These are phyloP conservation scores for Dinoponera quadriceps DNA, from an alignment of 1,140 invertebrate species.

Conservation along the genomic window DNA sequence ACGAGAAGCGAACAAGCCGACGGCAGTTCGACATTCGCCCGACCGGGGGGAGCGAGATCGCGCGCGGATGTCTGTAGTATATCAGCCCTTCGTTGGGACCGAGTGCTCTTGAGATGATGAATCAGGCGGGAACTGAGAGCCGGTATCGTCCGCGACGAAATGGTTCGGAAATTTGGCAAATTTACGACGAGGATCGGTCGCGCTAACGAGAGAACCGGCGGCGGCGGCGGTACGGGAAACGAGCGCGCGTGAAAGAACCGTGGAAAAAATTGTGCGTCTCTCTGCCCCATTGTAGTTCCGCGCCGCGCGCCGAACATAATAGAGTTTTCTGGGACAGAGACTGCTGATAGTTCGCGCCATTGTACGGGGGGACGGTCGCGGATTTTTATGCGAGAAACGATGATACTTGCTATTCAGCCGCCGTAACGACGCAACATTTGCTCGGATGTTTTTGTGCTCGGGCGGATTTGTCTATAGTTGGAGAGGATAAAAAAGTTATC, in stretches of 20 bases:
- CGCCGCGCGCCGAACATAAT: conserved; percentile 61
- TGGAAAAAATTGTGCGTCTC: conserved; percentile 55
- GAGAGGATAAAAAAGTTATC: conserved; percentile 30
- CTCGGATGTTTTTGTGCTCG: conserved; percentile 40
- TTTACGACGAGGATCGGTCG: conserved; percentile 55
- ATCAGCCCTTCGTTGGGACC: background rate
- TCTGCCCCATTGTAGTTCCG: conserved; percentile 59
- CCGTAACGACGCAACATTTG: conserved; percentile 29
- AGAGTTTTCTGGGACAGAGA: conserved; percentile 68
- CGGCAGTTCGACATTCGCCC: no score
- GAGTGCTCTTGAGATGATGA: conserved; percentile 18
- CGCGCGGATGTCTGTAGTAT: no score
- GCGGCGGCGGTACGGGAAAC: background rate
- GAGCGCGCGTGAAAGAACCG: conserved; percentile 7
- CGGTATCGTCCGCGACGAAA: conserved; percentile 12
- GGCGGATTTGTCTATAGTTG: conserved; percentile 35
- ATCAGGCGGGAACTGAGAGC: background rate
- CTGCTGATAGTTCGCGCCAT: conserved; percentile 68
- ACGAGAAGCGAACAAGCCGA: no score
- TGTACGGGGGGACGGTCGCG: conserved; percentile 57
- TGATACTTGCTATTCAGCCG: conserved; percentile 51
- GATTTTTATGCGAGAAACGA: conserved; percentile 40
- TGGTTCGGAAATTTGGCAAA: conserved; percentile 66
- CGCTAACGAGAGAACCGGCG: conserved; percentile 53
- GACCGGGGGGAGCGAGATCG: no score